phyloP scores from a whole-genome alignment of 2,888 invertebrate species.

The Rhimphoctona megacephalus region DNA sequence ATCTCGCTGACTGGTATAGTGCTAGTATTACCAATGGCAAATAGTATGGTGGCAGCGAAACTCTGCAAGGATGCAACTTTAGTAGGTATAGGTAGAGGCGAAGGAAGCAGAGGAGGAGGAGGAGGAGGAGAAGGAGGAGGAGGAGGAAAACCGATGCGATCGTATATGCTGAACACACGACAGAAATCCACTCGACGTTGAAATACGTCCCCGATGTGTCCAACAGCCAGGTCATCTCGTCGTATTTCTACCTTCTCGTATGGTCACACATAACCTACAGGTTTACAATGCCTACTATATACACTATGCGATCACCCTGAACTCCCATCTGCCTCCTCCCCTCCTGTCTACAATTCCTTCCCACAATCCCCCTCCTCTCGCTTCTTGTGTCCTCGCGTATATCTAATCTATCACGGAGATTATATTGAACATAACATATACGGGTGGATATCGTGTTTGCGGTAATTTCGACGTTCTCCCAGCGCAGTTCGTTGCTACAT shows the following conservation, averaged over 20 bases:
- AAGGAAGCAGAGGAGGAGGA: background rate
- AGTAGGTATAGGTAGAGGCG: background rate
- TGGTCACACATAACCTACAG: constrained; percentile 44
- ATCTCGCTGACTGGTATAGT: constrained; percentile 40
- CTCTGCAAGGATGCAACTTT: constrained; percentile 59
- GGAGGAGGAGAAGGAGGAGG: background rate
- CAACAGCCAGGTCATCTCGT: constrained; percentile 64
- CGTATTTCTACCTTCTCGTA: constrained; percentile 55
- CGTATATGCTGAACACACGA: constrained; percentile 60
- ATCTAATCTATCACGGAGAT: constrained; percentile 68
- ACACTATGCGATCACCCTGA: constrained; percentile 12
- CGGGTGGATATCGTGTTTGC: constrained; percentile 61
- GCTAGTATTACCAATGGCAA: constrained; percentile 30
- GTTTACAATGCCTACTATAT: constrained; percentile 47
- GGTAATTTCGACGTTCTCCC: constrained; percentile 56
- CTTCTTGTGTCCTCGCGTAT: constrained; percentile 28
- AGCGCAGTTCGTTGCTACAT: constrained; percentile 28
- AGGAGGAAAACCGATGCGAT: constrained; percentile 53
- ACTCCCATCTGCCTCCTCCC: constrained; percentile 8
- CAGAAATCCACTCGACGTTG: constrained; percentile 69
- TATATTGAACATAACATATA: constrained; percentile 63
- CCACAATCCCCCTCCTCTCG: background rate
- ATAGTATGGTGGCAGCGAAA: constrained; percentile 32
- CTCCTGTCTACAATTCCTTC: background rate
- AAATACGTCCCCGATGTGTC: constrained; percentile 70